phyloP scores from a whole-genome alignment of 2,888 invertebrate genomes.

The Agonopterix arenella region DNA sequence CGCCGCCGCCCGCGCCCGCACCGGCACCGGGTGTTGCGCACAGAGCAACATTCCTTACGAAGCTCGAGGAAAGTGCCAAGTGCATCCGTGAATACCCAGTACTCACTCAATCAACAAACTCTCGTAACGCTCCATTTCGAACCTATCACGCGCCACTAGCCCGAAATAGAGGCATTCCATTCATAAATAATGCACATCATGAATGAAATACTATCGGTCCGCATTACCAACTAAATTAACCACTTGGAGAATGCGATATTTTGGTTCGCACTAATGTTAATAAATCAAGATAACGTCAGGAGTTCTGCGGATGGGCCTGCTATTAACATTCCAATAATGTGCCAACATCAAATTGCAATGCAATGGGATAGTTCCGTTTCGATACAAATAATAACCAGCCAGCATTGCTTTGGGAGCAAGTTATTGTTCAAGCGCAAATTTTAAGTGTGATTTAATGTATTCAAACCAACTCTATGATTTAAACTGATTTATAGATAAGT shows the following conservation, averaged over 20 bases:
- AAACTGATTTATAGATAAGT: no score
- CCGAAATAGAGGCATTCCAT: slow-evolving; percentile 56
- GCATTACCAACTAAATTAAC: slow-evolving; percentile 50
- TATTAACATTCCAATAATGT: slow-evolving; percentile 64
- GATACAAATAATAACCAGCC: slow-evolving; percentile 30
- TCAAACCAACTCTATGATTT: no score
- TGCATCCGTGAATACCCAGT: slow-evolving; percentile 57
- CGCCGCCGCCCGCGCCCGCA: not conserved
- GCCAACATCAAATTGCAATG: slow-evolving; percentile 56
- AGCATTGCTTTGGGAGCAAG: slow-evolving; percentile 10
- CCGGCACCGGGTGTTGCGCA: slow-evolving; percentile 14
- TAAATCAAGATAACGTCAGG: slow-evolving; percentile 63
- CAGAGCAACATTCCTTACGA: slow-evolving; percentile 32
- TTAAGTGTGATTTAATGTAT: no score
- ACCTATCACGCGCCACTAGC: slow-evolving; percentile 52
- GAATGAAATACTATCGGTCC: slow-evolving; percentile 51
- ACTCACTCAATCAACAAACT: slow-evolving; percentile 38
- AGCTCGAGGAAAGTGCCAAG: slow-evolving; percentile 48
- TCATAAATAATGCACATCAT: slow-evolving; percentile 59
- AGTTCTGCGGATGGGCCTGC: slow-evolving; percentile 60
- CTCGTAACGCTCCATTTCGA: slow-evolving; percentile 40
- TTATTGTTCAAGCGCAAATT: no score
- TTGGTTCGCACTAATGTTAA: slow-evolving; percentile 42
- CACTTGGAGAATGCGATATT: slow-evolving; percentile 40
- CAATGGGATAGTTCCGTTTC: slow-evolving; percentile 43